phyloP scores from a whole-genome alignment of 1,140 invertebrate genomes.

The Pristionchus pacificus region DNA sequence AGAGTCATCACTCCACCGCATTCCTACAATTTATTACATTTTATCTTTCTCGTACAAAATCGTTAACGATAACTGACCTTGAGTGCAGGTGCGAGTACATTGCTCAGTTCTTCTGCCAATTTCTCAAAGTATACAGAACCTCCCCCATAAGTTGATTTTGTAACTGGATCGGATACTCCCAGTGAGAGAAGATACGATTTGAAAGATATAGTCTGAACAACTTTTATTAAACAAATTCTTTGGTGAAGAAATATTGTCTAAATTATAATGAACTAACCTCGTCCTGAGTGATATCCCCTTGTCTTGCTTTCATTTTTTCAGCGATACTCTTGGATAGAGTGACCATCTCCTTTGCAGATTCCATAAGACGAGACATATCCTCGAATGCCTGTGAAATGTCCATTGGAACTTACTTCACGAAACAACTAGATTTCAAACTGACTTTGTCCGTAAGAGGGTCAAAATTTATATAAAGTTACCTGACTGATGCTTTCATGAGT shows the following conservation, averaged over 20 bases:
- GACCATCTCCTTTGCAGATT: slow-evolving; percentile 96
- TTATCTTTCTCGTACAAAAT: slow-evolving; percentile 11
- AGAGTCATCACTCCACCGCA: slow-evolving; percentile 83
- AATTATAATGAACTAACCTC: slow-evolving; percentile 63
- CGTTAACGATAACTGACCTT: slow-evolving; percentile 64
- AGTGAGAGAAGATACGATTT: slow-evolving; percentile 92
- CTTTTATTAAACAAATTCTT: no score
- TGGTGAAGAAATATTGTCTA: slow-evolving; percentile 6
- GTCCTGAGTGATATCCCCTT: slow-evolving; percentile 92
- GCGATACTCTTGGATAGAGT: slow-evolving; percentile 83
- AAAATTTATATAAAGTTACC: slow-evolving; percentile 37
- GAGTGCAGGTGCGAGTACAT: slow-evolving; percentile 75
- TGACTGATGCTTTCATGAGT: slow-evolving; percentile 79
- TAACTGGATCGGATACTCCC: slow-evolving; percentile 88
- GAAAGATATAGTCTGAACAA: slow-evolving; percentile 74
- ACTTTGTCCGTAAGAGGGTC: background rate
- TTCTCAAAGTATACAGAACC: slow-evolving; percentile 78
- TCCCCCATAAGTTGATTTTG: slow-evolving; percentile 77
- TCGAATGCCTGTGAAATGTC: slow-evolving; percentile 76
- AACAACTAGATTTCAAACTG: background rate
- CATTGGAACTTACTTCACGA: background rate
- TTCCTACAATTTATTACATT: slow-evolving; percentile 39
- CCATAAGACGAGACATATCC: slow-evolving; percentile 88
- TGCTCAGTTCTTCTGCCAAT: slow-evolving; percentile 78
- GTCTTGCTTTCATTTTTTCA: slow-evolving; percentile 84